These are phyloP conservation scores for Rhegmatorhina hoffmannsi DNA, from an alignment of 2,113 vertebrate species.

Conservation along the genomic window DNA sequence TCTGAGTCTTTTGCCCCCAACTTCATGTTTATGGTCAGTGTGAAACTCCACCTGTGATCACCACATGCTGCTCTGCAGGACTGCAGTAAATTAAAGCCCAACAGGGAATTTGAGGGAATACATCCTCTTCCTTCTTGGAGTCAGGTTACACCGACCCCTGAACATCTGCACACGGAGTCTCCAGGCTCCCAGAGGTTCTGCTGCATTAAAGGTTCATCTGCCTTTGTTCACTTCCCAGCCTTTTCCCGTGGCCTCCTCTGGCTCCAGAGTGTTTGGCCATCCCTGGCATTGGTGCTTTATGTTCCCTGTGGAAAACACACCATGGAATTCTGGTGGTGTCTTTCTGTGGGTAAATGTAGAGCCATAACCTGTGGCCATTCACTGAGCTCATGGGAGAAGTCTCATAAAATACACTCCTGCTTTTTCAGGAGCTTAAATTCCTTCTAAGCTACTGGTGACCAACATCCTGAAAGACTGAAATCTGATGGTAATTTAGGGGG, in stretches of 20 bases:
- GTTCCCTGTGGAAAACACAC: background rate
- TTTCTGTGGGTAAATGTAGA: background rate
- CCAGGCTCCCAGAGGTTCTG: constrained; percentile 58
- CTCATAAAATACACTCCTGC: background rate
- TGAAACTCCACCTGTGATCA: constrained; percentile 60
- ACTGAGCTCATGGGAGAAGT: background rate
- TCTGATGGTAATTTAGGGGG: background rate
- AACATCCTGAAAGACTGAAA: background rate
- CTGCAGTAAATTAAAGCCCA: constrained; percentile 57
- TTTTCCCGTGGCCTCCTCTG: background rate
- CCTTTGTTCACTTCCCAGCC: constrained; percentile 9
- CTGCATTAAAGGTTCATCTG: constrained; percentile 9
- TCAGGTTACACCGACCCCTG: constrained; percentile 20
- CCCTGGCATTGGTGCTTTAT: background rate
- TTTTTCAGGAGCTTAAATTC: background rate
- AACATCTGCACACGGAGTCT: constrained; percentile 58
- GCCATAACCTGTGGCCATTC: background rate
- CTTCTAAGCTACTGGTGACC: background rate
- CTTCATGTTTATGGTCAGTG: constrained; percentile 1
- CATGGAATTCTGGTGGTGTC: background rate
- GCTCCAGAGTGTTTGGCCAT: background rate
- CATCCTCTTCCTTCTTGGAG: constrained; percentile 67
- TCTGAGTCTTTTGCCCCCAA: background rate
- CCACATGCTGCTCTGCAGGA: constrained; percentile 13
- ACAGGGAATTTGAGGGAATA: constrained; percentile 47